Evolutionary conservation across 1,140 invertebrate species (phyloP).

Genomic region (Drosophila sp.): DNA sequence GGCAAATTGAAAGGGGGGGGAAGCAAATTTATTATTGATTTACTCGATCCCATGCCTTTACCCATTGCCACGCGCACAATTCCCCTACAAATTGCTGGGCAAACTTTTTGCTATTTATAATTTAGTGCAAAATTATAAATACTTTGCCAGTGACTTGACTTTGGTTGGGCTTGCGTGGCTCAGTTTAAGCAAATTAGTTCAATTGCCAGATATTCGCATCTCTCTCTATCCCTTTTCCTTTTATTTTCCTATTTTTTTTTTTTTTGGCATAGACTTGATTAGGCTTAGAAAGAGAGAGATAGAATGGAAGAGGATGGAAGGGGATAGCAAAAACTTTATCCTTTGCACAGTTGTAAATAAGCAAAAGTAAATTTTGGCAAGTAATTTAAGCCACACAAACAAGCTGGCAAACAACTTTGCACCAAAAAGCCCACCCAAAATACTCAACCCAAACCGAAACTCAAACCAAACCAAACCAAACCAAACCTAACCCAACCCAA

Average conservation of each 20-base stretch:
- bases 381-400: constrained; percentile 81
- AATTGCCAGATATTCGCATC: constrained; percentile 62
- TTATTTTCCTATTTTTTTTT: neutral
- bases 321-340: constrained; percentile 69
- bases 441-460: constrained; percentile 8
- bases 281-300: constrained; percentile 60
- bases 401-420: constrained; percentile 78
- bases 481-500: constrained; percentile 3
- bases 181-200: constrained; percentile 79
- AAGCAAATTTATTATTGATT: constrained; percentile 10
- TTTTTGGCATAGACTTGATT: constrained; percentile 70
- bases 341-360: constrained; percentile 81
- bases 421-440: constrained; percentile 29
- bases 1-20: neutral
- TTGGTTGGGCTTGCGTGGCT: constrained; percentile 19
- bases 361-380: constrained; percentile 81
- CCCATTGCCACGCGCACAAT: neutral
- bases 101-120: constrained; percentile 77
- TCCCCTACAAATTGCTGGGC: constrained; percentile 49
- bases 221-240: neutral
- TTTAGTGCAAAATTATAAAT: constrained; percentile 75
- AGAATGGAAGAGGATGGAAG: constrained; percentile 4
- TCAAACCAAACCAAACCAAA: constrained; percentile 13
- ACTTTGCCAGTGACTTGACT: constrained; percentile 45
- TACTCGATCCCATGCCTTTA: neutral